Evolutionary conservation across 1,140 invertebrate genomes (phyloP).

Genomic region (Papilio xuthus): DNA sequence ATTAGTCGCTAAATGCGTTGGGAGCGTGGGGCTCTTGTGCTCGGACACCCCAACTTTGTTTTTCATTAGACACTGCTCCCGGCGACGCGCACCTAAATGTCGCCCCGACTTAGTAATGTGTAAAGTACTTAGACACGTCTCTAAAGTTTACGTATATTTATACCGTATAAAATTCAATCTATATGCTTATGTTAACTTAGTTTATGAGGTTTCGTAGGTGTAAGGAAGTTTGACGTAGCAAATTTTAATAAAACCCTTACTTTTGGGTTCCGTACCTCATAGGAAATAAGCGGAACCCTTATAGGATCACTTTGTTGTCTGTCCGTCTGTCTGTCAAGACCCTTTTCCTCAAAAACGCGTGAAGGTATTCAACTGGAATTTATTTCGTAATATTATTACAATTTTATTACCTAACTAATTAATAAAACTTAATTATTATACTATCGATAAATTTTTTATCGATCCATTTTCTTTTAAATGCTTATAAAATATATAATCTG

Average conservation of each 20-base stretch:
- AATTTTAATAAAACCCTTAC: not conserved
- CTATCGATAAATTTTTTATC: not conserved
- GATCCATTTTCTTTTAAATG: not conserved
- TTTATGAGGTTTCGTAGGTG: not conserved
- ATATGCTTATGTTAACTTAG: not conserved
- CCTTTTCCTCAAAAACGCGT: too few relatives aligned
- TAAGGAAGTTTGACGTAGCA: not conserved
- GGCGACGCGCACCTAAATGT: conserved; percentile 45
- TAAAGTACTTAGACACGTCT: conserved; percentile 52
- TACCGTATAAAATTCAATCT: not conserved
- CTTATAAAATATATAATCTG: not conserved
- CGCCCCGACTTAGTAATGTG: conserved; percentile 50
- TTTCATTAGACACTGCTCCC: conserved; percentile 66
- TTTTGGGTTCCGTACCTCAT: too few relatives aligned
- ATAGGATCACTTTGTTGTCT: too few relatives aligned
- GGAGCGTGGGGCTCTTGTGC: conserved; percentile 46
- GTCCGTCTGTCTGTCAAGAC: too few relatives aligned
- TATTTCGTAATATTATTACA: not conserved
- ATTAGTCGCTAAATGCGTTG: conserved; percentile 58
- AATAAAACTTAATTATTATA: not conserved
- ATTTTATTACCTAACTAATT: not conserved
- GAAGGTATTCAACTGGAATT: too few relatives aligned
- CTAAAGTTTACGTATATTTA: conserved; percentile 13
- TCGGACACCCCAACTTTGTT: conserved; percentile 58
- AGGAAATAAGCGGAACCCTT: too few relatives aligned